Evolutionary conservation across 2,113 vertebrate species (phyloP).

Genomic region (Indicator indicator): DNA sequence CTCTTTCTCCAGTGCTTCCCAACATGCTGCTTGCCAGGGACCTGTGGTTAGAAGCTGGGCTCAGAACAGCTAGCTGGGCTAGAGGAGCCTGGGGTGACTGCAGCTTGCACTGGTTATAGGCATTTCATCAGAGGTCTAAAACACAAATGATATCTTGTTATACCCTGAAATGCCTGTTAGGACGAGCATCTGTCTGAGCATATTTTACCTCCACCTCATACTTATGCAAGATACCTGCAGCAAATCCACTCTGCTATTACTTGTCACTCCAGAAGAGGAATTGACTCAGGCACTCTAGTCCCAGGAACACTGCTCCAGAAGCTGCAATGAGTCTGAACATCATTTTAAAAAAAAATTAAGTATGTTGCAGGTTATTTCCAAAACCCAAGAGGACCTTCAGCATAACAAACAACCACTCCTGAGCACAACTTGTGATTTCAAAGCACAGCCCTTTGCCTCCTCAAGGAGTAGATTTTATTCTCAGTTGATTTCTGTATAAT

Average conservation of each 20-base stretch:
- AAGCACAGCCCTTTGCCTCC: background rate
- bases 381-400: background rate
- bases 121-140: background rate
- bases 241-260: background rate
- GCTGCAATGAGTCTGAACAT: background rate
- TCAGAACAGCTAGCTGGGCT: background rate
- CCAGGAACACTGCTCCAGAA: background rate
- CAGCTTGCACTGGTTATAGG: background rate
- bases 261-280: background rate
- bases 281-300: background rate
- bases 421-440: background rate
- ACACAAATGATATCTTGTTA: background rate
- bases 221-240: background rate
- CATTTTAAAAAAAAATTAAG: background rate
- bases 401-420: background rate
- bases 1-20: background rate
- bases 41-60: background rate
- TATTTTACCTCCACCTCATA: background rate
- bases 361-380: background rate
- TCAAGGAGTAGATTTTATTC: background rate
- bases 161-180: background rate
- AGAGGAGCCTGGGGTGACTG: background rate
- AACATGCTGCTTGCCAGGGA: background rate
- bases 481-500: background rate
- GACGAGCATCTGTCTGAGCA: background rate